Evolutionary conservation across 2,113 vertebrate genomes (phyloP), one percentile per base, ranked within the genome.

Genomic region (Ivindomyrus marchei): DNA sequence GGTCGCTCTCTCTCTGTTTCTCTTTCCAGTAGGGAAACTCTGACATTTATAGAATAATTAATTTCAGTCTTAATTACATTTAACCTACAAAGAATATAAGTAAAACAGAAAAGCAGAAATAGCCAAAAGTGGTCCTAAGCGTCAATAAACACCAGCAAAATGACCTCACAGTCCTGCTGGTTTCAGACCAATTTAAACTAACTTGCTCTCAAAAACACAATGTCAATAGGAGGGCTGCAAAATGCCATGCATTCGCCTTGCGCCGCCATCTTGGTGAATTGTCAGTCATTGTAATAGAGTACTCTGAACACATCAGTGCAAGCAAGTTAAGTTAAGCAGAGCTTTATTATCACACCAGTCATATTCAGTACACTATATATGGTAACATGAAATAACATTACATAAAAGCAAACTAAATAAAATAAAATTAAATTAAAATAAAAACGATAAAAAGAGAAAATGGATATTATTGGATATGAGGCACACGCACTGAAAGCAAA

Each of bases 41-140:
- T 45, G 84, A 86, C 45, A 31, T 86, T 31, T 49, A 21, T 31
- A 86, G 47, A 86, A 47, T 27, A 53, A 87, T 87, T 87, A n/a
- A 87, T 53, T 87, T 87, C 53, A 15, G 56, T 15, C 21, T 53
- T 50, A 53, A 87, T 56, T 86, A 86, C 84, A 53, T 56, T 87
- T 87, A 87, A 31, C 31, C n/a, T 56, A 27, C 19, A 87, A 56
- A 53, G n/a, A 47, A 24, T 27, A 50, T n/a, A 46, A 85, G 42
- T 47, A 24, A 87, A 31, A 19, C 47, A 87, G 49, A 87, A 52
- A 24, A 9, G 10, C 47, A 56, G 49, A 87, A 36, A 24, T 9
- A 13, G 21, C 24, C n/a, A 31, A 87, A 87, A 87, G n/a, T 52
- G 50, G 10, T 53, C 24, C 13, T 36, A 19, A 52, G 21, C 27